A percentile compares a stretch with the other conserved stretches of the same genome.
Evolutionary conservation across 1,140 invertebrate species (phyloP).

Genomic region (Calliphora vicina): DNA sequence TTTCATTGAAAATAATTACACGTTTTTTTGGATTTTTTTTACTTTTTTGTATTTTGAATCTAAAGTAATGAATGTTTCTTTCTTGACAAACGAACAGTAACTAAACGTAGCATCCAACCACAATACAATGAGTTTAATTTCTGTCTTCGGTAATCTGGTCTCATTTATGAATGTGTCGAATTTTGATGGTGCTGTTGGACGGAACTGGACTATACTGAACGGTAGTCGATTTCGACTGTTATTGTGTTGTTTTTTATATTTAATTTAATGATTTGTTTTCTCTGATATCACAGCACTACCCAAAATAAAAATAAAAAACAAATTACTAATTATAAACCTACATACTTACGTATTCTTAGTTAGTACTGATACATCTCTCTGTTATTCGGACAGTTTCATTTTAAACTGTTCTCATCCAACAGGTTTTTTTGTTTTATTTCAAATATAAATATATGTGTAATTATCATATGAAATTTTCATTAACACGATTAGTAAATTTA

Average conservation of each 20-base stretch:
- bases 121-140: neutral
- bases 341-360: neutral
- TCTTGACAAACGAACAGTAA: neutral
- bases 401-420: neutral
- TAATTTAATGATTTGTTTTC: neutral
- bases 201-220: neutral
- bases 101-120: neutral
- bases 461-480: no score
- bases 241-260: neutral
- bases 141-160: neutral
- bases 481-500: neutral
- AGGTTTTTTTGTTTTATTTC: neutral
- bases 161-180: neutral
- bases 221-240: neutral
- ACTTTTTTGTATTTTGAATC: neutral
- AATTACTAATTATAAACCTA: neutral
- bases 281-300: neutral
- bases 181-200: neutral
- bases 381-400: no score
- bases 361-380: no score
- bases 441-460: no score
- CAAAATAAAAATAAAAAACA: neutral
- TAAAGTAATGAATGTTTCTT: constrained; percentile 1
- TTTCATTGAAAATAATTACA: neutral
- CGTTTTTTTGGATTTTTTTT: neutral